Base-by-base conservation (phyloP, 2,797 vertebrate genomes). In the Melanogrammus aeglefinus region DNA sequence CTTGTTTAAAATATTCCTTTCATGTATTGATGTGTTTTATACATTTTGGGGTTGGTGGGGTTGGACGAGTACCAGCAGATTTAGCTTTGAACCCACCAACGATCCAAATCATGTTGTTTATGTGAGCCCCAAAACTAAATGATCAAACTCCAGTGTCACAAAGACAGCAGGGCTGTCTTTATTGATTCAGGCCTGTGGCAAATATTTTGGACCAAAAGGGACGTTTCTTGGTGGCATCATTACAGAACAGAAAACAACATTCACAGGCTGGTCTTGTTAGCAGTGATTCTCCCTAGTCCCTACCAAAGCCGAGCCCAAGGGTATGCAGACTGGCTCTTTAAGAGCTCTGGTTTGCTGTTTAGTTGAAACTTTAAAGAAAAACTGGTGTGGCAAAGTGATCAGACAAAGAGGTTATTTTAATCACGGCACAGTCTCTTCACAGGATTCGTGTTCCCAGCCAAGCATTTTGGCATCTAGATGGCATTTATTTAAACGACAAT, bases 151-250 rank as follows among this genome's bases (percentile, higher is more conserved):
- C 47, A 57, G 47, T 14, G 16, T 57, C 57, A 63, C 57, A n/a
- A n/a, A 63, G 24, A 63, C n/a, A n/a, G 21, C 57, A 24, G n/a
- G 57, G 21, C 57, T 63, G 57, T 63, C 57, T 63, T 7, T 0
- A 24, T n/a, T 63, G 21, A 63, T 63, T 63, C 9, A n/a, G 57
- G 57, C n/a, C 57, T n/a, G n/a, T 24, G 21, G 57, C 57, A 63
- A 7, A 63, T 63, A 6, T 63, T 63, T 63, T 63, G 57, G 57
- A 1, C 6, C 57, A 24, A 24, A n/a, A 63, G n/a, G 57, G n/a
- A 63, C 24, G 57, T 63, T 63, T 63, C 57, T n/a, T 24, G 57
- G 57, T 63, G 57, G 57, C 57, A 63, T 63, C 57, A 63, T 63
- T 24, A 63, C 57, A 63, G 57, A 7, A 63, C 57, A 63, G 57